These are phyloP conservation scores for Oppia nitens DNA, from an alignment of 1,140 invertebrate species.

Conservation along the genomic window DNA sequence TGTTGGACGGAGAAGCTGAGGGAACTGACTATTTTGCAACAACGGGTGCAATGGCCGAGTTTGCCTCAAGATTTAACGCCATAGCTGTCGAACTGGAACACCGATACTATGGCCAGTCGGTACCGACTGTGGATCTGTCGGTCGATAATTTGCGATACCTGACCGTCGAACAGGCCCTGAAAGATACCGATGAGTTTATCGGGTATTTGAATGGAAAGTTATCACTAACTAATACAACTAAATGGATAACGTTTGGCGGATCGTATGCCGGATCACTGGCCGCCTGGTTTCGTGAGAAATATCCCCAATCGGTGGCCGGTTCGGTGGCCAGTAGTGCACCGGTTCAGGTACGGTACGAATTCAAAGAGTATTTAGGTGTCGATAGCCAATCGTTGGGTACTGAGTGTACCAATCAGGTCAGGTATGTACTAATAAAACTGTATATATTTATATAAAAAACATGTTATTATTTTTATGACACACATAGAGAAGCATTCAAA, in stretches of 20 bases:
- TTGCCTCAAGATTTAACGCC: slow-evolving; percentile 54
- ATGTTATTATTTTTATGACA: too few species aligned
- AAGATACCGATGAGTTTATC: slow-evolving; percentile 30
- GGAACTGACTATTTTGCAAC: slow-evolving; percentile 29
- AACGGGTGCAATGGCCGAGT: slow-evolving; percentile 22
- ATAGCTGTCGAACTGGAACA: slow-evolving; percentile 75
- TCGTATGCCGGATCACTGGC: slow-evolving; percentile 34
- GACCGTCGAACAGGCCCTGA: slow-evolving; percentile 32
- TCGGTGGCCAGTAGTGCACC: slow-evolving; percentile 25
- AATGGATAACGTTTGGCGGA: slow-evolving; percentile 20
- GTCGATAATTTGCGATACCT: slow-evolving; percentile 28
- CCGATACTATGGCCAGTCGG: slow-evolving; percentile 80
- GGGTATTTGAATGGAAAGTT: slow-evolving; percentile 1
- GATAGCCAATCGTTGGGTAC: slow-evolving; percentile 25
- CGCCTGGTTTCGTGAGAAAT: slow-evolving; percentile 36
- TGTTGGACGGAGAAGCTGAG: slow-evolving; percentile 25
- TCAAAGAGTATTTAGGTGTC: slow-evolving; percentile 29
- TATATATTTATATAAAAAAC: too few species aligned
- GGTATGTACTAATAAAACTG: slow-evolving; percentile 43
- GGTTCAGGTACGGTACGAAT: slow-evolving; percentile 27
- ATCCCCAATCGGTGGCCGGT: slow-evolving; percentile 33
- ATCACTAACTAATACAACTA: slow-evolving; percentile 19
- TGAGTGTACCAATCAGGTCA: slow-evolving; percentile 32
- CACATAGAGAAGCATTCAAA: slow-evolving; percentile 42
- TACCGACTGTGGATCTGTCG: slow-evolving; percentile 45